These are phyloP conservation scores for Petrophora chlorosata DNA, from an alignment of 2,888 invertebrate genomes.

Conservation along the genomic window DNA sequence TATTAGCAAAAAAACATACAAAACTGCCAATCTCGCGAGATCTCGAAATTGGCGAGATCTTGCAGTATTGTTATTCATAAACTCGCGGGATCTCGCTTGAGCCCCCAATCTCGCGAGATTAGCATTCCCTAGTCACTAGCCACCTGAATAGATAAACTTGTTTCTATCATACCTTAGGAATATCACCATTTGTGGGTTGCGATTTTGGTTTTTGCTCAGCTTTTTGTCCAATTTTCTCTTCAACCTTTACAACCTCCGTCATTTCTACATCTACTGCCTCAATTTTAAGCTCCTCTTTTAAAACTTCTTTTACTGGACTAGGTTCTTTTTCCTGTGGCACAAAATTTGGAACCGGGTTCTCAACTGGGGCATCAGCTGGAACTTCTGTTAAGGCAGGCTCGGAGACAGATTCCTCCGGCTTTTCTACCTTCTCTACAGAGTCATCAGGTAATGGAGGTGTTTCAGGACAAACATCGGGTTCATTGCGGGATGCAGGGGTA, in stretches of 20 bases:
- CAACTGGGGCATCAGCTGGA: not conserved
- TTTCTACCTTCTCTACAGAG: not conserved
- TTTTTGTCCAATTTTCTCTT: constrained; percentile 55
- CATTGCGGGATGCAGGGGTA: constrained; percentile 21
- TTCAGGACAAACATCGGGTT: constrained; percentile 29
- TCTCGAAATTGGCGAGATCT: too few species aligned
- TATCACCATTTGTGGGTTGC: constrained; percentile 70
- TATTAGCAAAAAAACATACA: too few species aligned
- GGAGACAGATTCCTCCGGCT: too few species aligned
- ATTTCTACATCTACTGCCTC: constrained; percentile 57
- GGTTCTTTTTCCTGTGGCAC: constrained; percentile 40
- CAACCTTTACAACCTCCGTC: constrained; percentile 52
- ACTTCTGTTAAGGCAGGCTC: too few species aligned
- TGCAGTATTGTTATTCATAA: too few species aligned
- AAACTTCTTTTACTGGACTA: constrained; percentile 46
- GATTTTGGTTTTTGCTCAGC: constrained; percentile 49
- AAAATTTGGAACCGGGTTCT: not conserved
- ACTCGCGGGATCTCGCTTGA: too few species aligned
- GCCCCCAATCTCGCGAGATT: too few species aligned
- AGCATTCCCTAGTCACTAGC: too few species aligned
- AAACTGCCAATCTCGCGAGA: too few species aligned
- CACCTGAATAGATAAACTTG: not conserved
- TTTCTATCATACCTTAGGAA: constrained; percentile 56
- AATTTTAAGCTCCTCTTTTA: constrained; percentile 41
- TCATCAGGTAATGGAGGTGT: constrained; percentile 24